Conservation (phyloP, 2,797 vertebrate species). For the Centroberyx gerrardi region DNA sequence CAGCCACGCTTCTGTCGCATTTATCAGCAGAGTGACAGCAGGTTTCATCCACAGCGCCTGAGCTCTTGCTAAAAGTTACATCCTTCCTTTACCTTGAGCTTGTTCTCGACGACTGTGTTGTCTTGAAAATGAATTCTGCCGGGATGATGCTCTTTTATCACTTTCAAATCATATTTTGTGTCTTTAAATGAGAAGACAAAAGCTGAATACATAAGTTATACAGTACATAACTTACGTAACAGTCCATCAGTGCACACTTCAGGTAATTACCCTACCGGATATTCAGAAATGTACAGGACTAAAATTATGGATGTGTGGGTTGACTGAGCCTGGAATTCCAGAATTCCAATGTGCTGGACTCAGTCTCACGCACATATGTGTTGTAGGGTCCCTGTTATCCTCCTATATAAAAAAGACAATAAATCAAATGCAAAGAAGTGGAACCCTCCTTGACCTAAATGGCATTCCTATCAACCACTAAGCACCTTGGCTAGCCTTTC, state of each 20-base stretch:
- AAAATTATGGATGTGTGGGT: conserved; percentile 73
- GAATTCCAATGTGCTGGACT: conserved; percentile 71
- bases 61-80: conserved; percentile 38
- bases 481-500: conserved; percentile 78
- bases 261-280: conserved; percentile 64
- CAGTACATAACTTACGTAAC: conserved; percentile 50
- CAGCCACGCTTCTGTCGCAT: conserved; percentile 14
- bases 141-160: neutral
- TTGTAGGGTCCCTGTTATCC: conserved; percentile 57
- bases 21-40: conserved; percentile 47
- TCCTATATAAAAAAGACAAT: conserved; percentile 69
- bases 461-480: conserved; percentile 78
- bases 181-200: conserved; percentile 26
- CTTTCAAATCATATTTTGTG: conserved; percentile 29
- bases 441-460: conserved; percentile 76
- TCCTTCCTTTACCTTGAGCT: conserved; percentile 7
- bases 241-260: conserved; percentile 70
- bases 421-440: conserved; percentile 73
- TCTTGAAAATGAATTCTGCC: conserved; percentile 7
- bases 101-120: conserved; percentile 2
- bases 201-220: conserved; percentile 36
- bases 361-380: conserved; percentile 64
- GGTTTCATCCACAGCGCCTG: conserved; percentile 16
- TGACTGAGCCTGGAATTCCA: conserved; percentile 68
- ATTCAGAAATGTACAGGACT: conserved; percentile 60